Evolutionary conservation across 2,113 vertebrate species (phyloP), one percentile per base, ranked within the genome.

Genomic region (Hydrochoerus hydrochaeris): DNA sequence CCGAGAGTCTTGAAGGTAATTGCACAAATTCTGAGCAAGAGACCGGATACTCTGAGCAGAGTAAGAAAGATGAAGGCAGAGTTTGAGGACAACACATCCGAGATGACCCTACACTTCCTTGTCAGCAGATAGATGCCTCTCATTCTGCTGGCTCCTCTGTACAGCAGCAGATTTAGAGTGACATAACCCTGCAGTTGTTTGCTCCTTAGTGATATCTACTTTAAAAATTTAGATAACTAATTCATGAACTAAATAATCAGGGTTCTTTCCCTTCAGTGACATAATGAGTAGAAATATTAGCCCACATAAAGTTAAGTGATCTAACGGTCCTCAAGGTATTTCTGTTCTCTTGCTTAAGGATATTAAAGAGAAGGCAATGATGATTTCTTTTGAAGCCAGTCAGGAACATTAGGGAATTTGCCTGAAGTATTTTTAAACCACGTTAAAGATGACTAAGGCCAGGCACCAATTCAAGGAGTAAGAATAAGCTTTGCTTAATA

Each of bases 161-260:
- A 69, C 63, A 32, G 8, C 46, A 30, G 13, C 60, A 41, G 9
- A 4, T 1, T 24, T 32, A 22, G 5, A 89, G 30, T 30, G 60
- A 71, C 38, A 26, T 2, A 24, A 22, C 65, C 2, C 16, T 30
- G 22, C 1, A 86, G 17, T 54, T 78, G 26, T 80, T 87, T 46
- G 3, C 52, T 73, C 20, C 1, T 69, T 57, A 44, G 7, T 58
- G 16, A 80, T 3, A 80, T 44, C 52, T 78, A 26, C 32, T 75
- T 95, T 90, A 57, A 69, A 93, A 93, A 96, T 69, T 75, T 24
- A 80, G 35, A 44, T 71, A 85, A 93, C 85, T 38, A 54, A 60
- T 26, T n/a, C 88, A 41, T 52, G 5, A 84, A 30, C 41, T 49
- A 46, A 80, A 52, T 65, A 78, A 81, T 44, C 30, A 57, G 2